Percentiles rank a stretch among this genome's conserved stretches.
Evolutionary conservation across 2,888 invertebrate species (phyloP).

Genomic region (Apamea sordens): DNA sequence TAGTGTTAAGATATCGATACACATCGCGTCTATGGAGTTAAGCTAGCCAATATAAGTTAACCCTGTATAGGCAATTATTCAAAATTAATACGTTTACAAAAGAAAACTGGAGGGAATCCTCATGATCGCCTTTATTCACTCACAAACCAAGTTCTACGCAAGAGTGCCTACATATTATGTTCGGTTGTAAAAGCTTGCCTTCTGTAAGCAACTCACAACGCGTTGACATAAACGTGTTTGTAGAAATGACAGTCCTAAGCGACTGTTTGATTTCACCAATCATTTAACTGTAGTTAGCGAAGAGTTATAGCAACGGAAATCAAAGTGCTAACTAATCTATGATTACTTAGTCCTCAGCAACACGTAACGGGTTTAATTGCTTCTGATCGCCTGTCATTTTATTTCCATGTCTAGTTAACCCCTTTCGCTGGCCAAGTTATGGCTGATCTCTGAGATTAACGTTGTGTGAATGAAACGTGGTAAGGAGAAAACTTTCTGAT

Average conservation of each 20-base stretch:
- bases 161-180: background rate
- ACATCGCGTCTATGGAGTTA: background rate
- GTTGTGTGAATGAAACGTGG: constrained; percentile 5
- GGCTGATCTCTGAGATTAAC: constrained; percentile 25
- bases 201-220: background rate
- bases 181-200: background rate
- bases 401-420: constrained; percentile 17
- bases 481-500: constrained; percentile 14
- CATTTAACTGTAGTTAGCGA: constrained; percentile 22
- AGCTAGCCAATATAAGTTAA: background rate
- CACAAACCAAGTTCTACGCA: background rate
- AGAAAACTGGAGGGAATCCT: background rate
- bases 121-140: background rate
- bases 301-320: constrained; percentile 44
- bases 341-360: constrained; percentile 27
- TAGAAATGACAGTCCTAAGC: constrained; percentile 1
- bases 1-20: background rate
- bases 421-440: constrained; percentile 11
- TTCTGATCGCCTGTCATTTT: constrained; percentile 37
- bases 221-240: background rate
- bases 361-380: constrained; percentile 35
- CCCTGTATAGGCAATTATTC: too few species aligned
- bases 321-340: constrained; percentile 41
- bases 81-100: background rate
- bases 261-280: constrained; percentile 33